A percentile compares a stretch with the other conserved stretches of the same genome.
Conservation (phyloP, 2,888 invertebrate species). For the Leptopilina myrica region DNA sequence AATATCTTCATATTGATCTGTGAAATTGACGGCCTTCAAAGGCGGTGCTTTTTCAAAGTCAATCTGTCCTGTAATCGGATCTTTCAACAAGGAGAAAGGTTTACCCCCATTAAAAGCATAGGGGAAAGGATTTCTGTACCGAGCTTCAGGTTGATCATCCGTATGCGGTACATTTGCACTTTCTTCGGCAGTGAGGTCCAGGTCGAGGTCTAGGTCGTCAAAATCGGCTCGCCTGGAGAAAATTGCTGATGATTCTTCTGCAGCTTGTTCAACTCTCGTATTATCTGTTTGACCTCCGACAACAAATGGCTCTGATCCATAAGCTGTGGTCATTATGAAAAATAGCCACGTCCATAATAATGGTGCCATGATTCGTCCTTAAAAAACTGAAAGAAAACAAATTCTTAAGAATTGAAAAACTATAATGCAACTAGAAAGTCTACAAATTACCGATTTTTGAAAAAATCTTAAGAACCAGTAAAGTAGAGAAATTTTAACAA, state of each 20-base stretch:
- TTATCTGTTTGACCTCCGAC: constrained; percentile 43
- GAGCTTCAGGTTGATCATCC: constrained; percentile 57
- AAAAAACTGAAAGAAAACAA: constrained; percentile 39
- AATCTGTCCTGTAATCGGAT: constrained; percentile 82
- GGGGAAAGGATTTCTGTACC: constrained; percentile 70
- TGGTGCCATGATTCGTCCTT: constrained; percentile 46
- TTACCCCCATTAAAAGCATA: constrained; percentile 82
- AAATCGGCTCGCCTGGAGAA: constrained; percentile 60
- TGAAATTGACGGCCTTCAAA: constrained; percentile 69
- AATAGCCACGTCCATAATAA: constrained; percentile 45
- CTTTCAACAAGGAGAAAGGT: constrained; percentile 84
- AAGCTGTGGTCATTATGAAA: constrained; percentile 30
- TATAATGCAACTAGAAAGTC: too few relatives aligned
- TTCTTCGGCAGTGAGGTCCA: constrained; percentile 68
- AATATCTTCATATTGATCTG: constrained; percentile 61
- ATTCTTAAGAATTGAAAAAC: not conserved
- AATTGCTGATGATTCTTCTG: constrained; percentile 48
- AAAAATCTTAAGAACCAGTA: not conserved
- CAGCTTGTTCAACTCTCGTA: constrained; percentile 31
- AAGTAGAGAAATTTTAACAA: not conserved
- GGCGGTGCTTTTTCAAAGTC: constrained; percentile 79
- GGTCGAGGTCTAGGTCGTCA: constrained; percentile 63
- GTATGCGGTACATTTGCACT: constrained; percentile 59
- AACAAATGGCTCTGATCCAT: constrained; percentile 19
- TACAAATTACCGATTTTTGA: too few relatives aligned